Percentiles rank a stretch among this genome's conserved stretches.
Evolutionary conservation across 2,888 invertebrate species (phyloP).

Genomic region (Cephus runcator): DNA sequence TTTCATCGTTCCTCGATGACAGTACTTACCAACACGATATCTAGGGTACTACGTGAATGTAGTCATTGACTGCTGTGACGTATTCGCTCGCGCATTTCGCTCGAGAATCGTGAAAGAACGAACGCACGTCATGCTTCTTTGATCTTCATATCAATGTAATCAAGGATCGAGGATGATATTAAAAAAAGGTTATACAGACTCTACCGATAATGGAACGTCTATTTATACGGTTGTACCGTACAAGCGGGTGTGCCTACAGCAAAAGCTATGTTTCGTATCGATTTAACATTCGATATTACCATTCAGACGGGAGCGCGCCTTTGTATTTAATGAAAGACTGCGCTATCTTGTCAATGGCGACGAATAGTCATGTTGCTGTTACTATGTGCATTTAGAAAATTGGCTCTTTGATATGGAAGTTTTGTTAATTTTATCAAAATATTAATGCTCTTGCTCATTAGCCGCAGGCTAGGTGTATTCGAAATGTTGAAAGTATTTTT

Average conservation of each 20-base stretch:
- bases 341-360: not conserved
- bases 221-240: not conserved
- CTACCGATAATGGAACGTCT: not conserved
- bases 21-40: not conserved
- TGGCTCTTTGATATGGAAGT: too few relatives aligned
- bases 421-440: too few relatives aligned
- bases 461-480: not conserved
- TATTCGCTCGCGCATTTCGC: not conserved
- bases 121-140: not conserved
- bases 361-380: not conserved
- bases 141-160: not conserved
- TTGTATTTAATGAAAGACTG: not conserved
- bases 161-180: not conserved
- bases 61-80: not conserved
- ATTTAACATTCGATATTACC: not conserved
- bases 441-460: not conserved
- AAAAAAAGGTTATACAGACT: not conserved
- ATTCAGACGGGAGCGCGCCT: not conserved
- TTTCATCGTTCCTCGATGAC: not conserved
- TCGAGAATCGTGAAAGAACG: not conserved
- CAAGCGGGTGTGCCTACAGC: not conserved
- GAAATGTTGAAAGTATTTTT: not conserved
- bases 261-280: not conserved
- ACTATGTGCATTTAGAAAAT: too few relatives aligned
- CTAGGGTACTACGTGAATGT: too few relatives aligned